Base-by-base conservation (phyloP, 2,888 invertebrate species). In the Phorcus lineatus region DNA sequence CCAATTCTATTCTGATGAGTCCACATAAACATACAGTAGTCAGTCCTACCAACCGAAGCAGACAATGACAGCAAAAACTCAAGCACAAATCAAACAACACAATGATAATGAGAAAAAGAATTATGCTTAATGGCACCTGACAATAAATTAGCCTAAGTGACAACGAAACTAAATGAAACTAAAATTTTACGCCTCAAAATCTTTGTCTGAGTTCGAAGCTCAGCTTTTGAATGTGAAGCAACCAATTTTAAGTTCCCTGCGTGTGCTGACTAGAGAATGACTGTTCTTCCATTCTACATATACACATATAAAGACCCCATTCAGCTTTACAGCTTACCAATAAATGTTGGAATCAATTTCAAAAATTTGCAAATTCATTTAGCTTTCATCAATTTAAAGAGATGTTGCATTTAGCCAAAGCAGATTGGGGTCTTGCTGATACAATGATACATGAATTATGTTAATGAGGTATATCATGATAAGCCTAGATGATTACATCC, bases 71-170 rank as follows among this genome's bases (percentile, higher is more conserved):
- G 40, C 31, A 36, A 31, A 19, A 40, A 70, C 62, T 62, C 62
- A 70, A 70, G 70, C 70, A 70, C 70, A 70, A 70, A 70, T 70
- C 40, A 40, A 70, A 70, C 70, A 70, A 70, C 70, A 80, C 54
- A 55, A 53, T 66, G 54, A 70, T 52, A 80, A 62, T 76, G 66
- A 76, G 57, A 19, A 54, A 66, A 77, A 77, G 9, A 53, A 55
- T 28, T 67, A 62, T 70, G 70, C 70, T 36, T 40, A 40, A 70
- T 70, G 70, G 70, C 36, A 31, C 31, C 19, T 36, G 40, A 70
- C 70, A 70, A 70, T 70, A 70, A 70, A 36, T 70, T 70, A 70
- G 70, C 40, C 70, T 70, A 70, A 19, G 70, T 70, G 70, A 70
- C 31, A 36, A 40, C 40, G 36, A 40, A 19, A 31, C 36, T 36